Evolutionary conservation across 1,140 invertebrate genomes (phyloP).

Genomic region (Anagrus nilaparvatae): DNA sequence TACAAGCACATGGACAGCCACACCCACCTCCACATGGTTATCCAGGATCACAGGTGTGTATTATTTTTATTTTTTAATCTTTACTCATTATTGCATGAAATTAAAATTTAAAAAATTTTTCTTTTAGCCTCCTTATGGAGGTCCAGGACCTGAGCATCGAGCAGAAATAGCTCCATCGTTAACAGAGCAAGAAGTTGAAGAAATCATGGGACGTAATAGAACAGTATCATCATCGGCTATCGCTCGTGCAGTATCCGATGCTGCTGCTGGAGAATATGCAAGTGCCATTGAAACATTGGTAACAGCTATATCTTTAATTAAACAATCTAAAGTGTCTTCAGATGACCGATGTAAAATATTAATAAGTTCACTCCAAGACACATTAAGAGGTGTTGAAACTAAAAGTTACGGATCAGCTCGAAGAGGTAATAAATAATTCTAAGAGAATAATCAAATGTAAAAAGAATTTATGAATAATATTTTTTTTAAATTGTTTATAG

Average conservation of each 20-base stretch:
- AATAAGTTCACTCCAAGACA: conserved; percentile 94
- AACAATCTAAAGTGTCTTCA: conserved; percentile 90
- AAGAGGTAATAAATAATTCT: conserved; percentile 38
- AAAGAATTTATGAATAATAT: neutral
- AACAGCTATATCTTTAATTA: conserved; percentile 96
- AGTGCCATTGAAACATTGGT: conserved; percentile 97
- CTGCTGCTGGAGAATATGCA: conserved; percentile 91
- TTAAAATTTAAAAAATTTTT: neutral
- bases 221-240: conserved; percentile 97
- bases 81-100: neutral
- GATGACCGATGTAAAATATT: conserved; percentile 98
- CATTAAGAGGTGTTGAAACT: conserved; percentile 90
- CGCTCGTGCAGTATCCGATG: conserved; percentile 92
- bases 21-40: conserved; percentile 50
- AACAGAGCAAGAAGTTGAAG: conserved; percentile 93
- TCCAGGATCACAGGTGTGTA: conserved; percentile 39
- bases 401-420: conserved; percentile 80
- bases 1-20: conserved; percentile 49
- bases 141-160: conserved; percentile 45
- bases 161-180: conserved; percentile 56
- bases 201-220: conserved; percentile 93
- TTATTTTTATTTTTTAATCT: neutral
- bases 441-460: neutral
- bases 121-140: conserved; percentile 40
- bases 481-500: conserved; percentile 30